A percentile compares a stretch with the other conserved stretches of the same genome.
These are phyloP conservation scores for Enchytraeus crypticus DNA, from an alignment of 2,888 invertebrate species.

Conservation along the genomic window DNA sequence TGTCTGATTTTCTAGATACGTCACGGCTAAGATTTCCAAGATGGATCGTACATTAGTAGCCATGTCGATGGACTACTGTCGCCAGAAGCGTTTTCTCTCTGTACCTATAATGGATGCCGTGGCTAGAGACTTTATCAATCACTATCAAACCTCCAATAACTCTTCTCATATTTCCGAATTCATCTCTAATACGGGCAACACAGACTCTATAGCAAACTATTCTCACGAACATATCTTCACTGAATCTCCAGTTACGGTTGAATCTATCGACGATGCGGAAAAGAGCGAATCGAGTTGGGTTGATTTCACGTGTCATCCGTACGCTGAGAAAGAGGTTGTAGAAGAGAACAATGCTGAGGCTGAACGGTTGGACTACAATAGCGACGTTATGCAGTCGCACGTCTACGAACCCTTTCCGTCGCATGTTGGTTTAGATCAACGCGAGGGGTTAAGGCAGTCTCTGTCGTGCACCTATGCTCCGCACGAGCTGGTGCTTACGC, in stretches of 20 bases:
- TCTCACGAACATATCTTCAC: no score
- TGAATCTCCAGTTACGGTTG: not conserved
- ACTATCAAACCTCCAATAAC: not conserved
- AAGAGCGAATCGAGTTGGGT: not conserved
- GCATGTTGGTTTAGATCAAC: no score
- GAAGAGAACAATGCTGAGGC: not conserved
- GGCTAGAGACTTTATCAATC: conserved; percentile 52
- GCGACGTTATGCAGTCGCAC: no score
- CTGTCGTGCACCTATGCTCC: conserved; percentile 48
- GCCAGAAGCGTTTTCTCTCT: conserved; percentile 56
- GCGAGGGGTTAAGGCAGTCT: no score
- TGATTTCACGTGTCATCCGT: not conserved
- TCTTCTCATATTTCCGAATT: no score
- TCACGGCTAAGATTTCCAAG: not conserved
- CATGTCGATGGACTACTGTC: conserved; percentile 58
- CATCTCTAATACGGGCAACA: no score
- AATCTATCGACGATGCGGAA: not conserved
- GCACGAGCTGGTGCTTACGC: conserved; percentile 55
- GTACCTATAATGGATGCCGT: conserved; percentile 56
- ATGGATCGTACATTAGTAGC: conserved; percentile 54
- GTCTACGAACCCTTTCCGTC: no score
- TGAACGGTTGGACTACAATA: no score
- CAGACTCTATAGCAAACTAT: no score
- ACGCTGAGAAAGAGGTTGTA: not conserved
- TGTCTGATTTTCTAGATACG: conserved; percentile 8